Evolutionary conservation across 92 coral and sea anemone species (phyloP).

Genomic region (Umimayanthus kanabou): DNA sequence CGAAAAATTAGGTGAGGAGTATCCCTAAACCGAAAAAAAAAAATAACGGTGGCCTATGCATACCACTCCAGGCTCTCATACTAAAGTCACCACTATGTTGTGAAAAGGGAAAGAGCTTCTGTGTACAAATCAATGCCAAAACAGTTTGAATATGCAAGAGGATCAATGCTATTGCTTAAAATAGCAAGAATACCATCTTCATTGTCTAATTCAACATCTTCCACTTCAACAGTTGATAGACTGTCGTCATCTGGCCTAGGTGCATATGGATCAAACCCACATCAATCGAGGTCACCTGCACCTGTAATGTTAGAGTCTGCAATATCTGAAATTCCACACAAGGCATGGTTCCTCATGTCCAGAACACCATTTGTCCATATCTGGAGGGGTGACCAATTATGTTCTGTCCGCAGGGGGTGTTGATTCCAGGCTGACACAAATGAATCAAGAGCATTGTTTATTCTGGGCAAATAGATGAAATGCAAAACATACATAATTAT

Average conservation of each 20-base stretch:
- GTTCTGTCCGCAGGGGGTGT: constrained; percentile 63
- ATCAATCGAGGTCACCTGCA: constrained; percentile 44
- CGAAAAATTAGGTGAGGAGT: no score
- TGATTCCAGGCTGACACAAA: constrained; percentile 35
- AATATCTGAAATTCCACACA: constrained; percentile 36
- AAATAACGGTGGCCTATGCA: no score
- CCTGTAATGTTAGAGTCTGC: constrained; percentile 29
- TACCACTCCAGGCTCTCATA: no score
- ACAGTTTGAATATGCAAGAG: constrained; percentile 23
- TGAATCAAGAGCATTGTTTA: constrained; percentile 45
- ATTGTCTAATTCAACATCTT: constrained; percentile 32
- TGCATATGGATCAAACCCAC: constrained; percentile 54
- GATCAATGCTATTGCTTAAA: constrained; percentile 26
- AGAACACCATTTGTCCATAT: constrained; percentile 72
- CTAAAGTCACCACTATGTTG: no score
- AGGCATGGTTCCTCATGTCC: constrained; percentile 44
- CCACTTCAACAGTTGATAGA: constrained; percentile 32
- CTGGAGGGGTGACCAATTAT: constrained; percentile 60
- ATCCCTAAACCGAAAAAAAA: no score
- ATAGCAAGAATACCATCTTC: constrained; percentile 22
- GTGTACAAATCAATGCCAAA: constrained; percentile 35
- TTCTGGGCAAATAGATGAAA: constrained; percentile 34
- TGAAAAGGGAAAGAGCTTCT: constrained; percentile 26
- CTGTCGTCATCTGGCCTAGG: constrained; percentile 48
- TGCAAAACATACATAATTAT: constrained; percentile 41